Percentiles rank a stretch among this genome's conserved stretches.
phyloP scores from a whole-genome alignment of 2,888 invertebrate genomes.

The Dryobotodes eremita region DNA sequence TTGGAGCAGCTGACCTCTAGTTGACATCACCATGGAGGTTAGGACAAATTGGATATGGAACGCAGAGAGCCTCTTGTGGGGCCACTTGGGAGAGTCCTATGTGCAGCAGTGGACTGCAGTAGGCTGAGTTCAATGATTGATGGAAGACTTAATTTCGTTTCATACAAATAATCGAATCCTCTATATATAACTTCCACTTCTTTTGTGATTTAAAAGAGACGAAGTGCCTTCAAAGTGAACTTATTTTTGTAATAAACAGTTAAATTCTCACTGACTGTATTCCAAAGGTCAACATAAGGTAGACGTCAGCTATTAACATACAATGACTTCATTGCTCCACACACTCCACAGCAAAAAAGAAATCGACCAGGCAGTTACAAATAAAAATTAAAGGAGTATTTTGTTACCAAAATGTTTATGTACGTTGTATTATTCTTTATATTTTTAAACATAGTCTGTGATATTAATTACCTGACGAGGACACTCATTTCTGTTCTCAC shows the following conservation, averaged over 20 bases:
- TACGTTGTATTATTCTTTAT: constrained; percentile 76
- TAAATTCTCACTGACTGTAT: constrained; percentile 15
- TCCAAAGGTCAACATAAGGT: constrained; percentile 45
- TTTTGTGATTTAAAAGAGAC: constrained; percentile 1
- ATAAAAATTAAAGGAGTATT: constrained; percentile 4
- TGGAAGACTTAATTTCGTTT: not conserved
- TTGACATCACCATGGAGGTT: not conserved
- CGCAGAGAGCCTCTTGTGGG: not conserved
- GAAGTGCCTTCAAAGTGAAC: constrained; percentile 7
- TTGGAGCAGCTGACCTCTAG: not conserved
- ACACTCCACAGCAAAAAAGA: constrained; percentile 7
- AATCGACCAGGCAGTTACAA: constrained; percentile 1
- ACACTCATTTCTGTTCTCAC: constrained; percentile 92
- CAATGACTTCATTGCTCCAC: constrained; percentile 47
- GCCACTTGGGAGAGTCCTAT: not conserved
- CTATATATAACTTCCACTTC: not conserved
- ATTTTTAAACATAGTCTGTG: constrained; percentile 91
- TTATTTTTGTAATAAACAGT: not conserved
- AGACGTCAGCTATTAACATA: constrained; percentile 58
- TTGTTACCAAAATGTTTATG: constrained; percentile 68
- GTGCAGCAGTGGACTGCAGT: not conserved
- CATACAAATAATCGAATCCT: not conserved
- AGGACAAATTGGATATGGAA: not conserved
- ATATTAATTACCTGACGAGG: constrained; percentile 94
- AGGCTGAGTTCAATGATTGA: not conserved